A percentile compares a stretch with the other conserved stretches of the same genome.
phyloP scores from a whole-genome alignment of 2,113 vertebrate genomes.

The Hyaena hyaena region DNA sequence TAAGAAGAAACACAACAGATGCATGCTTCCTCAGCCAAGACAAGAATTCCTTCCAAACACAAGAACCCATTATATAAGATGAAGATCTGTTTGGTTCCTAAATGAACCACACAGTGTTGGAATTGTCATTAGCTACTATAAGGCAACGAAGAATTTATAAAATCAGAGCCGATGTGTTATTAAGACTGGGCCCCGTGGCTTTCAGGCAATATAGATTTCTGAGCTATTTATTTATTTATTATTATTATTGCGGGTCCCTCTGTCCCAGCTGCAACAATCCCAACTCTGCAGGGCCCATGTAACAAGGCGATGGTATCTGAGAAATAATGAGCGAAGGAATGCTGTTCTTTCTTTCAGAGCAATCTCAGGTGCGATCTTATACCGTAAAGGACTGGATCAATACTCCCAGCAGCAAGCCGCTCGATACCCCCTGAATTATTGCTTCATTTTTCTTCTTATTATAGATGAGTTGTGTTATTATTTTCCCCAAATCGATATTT shows the following conservation, averaged over 20 bases:
- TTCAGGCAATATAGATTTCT: slow-evolving; percentile 76
- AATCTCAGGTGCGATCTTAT: slow-evolving; percentile 95
- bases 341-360: slow-evolving; percentile 86
- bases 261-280: slow-evolving; percentile 76
- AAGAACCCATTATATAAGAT: background rate
- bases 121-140: slow-evolving; percentile 32
- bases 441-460: slow-evolving; percentile 99
- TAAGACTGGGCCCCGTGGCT: slow-evolving; percentile 57
- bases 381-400: slow-evolving; percentile 93
- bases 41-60: background rate
- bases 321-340: slow-evolving; percentile 90
- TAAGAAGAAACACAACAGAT: slow-evolving; percentile 44
- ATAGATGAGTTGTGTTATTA: slow-evolving; percentile 97
- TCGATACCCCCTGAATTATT: slow-evolving; percentile 98
- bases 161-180: slow-evolving; percentile 37
- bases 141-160: slow-evolving; percentile 41
- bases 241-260: slow-evolving; percentile 71
- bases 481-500: slow-evolving; percentile 96
- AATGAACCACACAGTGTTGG: background rate
- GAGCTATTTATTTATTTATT: slow-evolving; percentile 83
- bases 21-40: background rate
- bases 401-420: slow-evolving; percentile 92
- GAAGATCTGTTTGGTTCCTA: slow-evolving; percentile 27
- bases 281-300: slow-evolving; percentile 91
- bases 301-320: slow-evolving; percentile 94